Percentiles rank a stretch among this genome's conserved stretches.
phyloP scores from a whole-genome alignment of 2,888 invertebrate species.

The Cryptus armator region DNA sequence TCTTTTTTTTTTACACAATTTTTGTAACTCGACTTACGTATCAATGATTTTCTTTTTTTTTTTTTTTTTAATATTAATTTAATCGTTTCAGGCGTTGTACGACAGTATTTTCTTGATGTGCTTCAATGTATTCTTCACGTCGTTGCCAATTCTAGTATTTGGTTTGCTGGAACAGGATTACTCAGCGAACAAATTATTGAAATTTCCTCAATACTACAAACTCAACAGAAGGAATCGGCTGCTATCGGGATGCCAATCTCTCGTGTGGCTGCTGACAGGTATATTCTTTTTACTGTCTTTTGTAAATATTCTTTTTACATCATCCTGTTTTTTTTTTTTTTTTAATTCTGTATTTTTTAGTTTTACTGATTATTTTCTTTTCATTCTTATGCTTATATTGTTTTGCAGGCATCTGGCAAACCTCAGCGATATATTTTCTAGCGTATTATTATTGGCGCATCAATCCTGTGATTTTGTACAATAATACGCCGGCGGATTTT shows the following conservation, averaged over 20 bases:
- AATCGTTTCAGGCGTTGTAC: conserved; percentile 89
- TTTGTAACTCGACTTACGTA: background rate
- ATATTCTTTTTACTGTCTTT: conserved; percentile 44
- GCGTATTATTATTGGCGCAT: conserved; percentile 84
- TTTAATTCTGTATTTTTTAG: no score
- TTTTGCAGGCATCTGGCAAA: conserved; percentile 88
- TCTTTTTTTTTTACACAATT: no score
- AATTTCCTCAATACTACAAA: conserved; percentile 90
- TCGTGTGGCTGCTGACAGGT: conserved; percentile 87
- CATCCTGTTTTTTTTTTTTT: conserved; percentile 27
- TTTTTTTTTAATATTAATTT: conserved; percentile 83
- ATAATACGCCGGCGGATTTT: conserved; percentile 86
- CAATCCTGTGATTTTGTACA: conserved; percentile 86
- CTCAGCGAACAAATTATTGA: conserved; percentile 86
- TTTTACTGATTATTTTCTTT: conserved; percentile 11
- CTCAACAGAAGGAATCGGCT: conserved; percentile 88
- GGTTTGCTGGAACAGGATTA: conserved; percentile 92
- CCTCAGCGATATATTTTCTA: conserved; percentile 88
- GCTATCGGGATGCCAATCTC: conserved; percentile 88
- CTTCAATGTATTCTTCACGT: conserved; percentile 92
- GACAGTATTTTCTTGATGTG: conserved; percentile 91
- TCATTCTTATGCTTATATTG: background rate
- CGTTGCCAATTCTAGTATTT: conserved; percentile 90
- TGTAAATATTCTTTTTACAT: conserved; percentile 45
- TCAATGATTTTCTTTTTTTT: background rate